phyloP scores from a whole-genome alignment of 1,140 invertebrate genomes.

The Ceratitis capitata region DNA sequence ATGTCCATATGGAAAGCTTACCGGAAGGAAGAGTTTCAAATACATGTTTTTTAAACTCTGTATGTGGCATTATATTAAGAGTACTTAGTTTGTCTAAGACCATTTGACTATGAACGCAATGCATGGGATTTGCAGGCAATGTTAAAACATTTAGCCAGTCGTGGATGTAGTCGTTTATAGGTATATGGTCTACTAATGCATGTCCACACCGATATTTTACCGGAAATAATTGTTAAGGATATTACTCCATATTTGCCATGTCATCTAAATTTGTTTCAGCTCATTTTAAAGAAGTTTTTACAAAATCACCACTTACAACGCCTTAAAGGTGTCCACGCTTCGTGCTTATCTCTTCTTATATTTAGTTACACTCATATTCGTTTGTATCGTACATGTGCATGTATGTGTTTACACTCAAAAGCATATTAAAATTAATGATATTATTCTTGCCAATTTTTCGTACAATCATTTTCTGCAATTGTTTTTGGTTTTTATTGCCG shows the following conservation, averaged over 20 bases:
- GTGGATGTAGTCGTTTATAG: too few species aligned
- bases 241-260: background rate
- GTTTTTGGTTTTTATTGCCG: conserved; percentile 4
- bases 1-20: too few species aligned
- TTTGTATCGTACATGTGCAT: background rate
- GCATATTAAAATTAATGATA: background rate
- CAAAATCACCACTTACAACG: background rate
- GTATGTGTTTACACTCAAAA: background rate
- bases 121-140: too few species aligned
- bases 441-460: conserved; percentile 6
- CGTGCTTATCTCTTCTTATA: background rate
- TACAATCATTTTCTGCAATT: background rate
- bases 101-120: too few species aligned
- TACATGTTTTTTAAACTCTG: too few species aligned
- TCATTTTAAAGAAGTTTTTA: too few species aligned
- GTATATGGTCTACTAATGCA: too few species aligned
- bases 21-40: too few species aligned
- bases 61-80: too few species aligned
- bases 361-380: background rate
- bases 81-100: too few species aligned
- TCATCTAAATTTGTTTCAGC: background rate
- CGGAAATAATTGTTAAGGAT: conserved; percentile 9
- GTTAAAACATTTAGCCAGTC: too few species aligned
- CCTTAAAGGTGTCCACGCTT: background rate
- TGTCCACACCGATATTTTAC: background rate